These are phyloP conservation scores for Athrips mouffetella DNA, from an alignment of 2,888 invertebrate genomes.

Conservation along the genomic window DNA sequence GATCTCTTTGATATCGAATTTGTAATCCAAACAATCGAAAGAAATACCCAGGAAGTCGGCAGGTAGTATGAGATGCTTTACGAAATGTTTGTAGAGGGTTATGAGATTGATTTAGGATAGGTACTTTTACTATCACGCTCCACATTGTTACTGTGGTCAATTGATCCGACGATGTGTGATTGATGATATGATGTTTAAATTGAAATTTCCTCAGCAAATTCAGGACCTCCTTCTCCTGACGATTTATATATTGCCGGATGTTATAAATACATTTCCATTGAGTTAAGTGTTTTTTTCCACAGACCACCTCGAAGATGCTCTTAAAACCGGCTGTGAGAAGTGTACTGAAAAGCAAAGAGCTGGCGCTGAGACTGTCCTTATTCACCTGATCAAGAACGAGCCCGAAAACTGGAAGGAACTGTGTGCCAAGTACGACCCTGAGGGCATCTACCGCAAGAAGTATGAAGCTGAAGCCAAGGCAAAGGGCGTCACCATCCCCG, in stretches of 20 bases:
- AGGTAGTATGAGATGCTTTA: too few relatives aligned
- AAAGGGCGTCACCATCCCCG: conserved; percentile 63
- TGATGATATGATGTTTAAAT: too few relatives aligned
- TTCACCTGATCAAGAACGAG: conserved; percentile 82
- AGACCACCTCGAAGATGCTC: conserved; percentile 82
- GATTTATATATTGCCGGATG: background rate
- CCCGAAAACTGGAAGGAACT: conserved; percentile 81
- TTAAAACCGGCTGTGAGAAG: conserved; percentile 81
- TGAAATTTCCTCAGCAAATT: too few relatives aligned
- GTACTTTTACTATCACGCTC: too few relatives aligned
- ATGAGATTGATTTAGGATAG: too few relatives aligned
- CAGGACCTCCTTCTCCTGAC: too few relatives aligned
- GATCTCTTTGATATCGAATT: too few relatives aligned
- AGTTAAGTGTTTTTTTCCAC: conserved; percentile 15
- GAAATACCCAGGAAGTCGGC: too few relatives aligned
- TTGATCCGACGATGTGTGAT: too few relatives aligned
- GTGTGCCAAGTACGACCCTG: conserved; percentile 83
- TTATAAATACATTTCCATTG: background rate
- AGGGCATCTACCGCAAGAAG: conserved; percentile 80
- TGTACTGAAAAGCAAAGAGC: conserved; percentile 82
- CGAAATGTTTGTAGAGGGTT: too few relatives aligned
- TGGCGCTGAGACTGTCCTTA: conserved; percentile 81
- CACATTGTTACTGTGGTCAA: too few relatives aligned
- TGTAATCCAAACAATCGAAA: too few relatives aligned
- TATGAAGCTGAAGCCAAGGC: conserved; percentile 79